Conservation (phyloP, 2,113 vertebrate species). For the Melanerpes formicivorus region DNA sequence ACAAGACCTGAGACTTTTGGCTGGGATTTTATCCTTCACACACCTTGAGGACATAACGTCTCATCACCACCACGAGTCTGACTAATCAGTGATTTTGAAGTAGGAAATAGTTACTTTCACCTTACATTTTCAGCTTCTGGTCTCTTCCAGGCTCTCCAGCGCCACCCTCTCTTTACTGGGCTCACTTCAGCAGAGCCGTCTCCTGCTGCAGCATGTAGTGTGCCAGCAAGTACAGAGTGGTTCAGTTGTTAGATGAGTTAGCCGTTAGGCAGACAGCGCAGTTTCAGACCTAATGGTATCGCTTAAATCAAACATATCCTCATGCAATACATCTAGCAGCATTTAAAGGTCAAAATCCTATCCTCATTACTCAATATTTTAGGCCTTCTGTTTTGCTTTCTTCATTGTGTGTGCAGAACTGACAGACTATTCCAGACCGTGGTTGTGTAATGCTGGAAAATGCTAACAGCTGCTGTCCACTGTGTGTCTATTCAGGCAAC, state of each 20-base stretch:
- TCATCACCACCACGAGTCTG: not conserved
- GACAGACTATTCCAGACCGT: not conserved
- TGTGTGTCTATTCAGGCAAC: not conserved
- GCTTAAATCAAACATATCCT: not conserved
- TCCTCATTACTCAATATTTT: not conserved
- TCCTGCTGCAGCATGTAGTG: accelerated
- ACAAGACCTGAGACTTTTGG: not conserved
- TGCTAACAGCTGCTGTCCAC: not conserved
- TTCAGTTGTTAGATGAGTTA: not conserved
- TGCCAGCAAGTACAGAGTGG: not conserved
- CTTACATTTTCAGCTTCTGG: not conserved
- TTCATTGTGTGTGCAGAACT: not conserved
- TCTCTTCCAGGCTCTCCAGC: not conserved
- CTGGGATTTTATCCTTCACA: not conserved
- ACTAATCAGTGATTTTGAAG: not conserved
- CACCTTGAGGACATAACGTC: not conserved
- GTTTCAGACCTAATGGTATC: not conserved
- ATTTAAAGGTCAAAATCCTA: slow-evolving; percentile 35
- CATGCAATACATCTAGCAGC: not conserved
- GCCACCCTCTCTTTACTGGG: not conserved
- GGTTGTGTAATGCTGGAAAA: not conserved
- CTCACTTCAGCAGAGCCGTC: not conserved
- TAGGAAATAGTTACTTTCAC: not conserved
- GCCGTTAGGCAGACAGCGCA: not conserved
- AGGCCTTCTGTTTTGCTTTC: slow-evolving; percentile 19